Evolutionary conservation across 2,113 vertebrate species (phyloP), one percentile per base, ranked within the genome.

Genomic region (Eidolon helvum): DNA sequence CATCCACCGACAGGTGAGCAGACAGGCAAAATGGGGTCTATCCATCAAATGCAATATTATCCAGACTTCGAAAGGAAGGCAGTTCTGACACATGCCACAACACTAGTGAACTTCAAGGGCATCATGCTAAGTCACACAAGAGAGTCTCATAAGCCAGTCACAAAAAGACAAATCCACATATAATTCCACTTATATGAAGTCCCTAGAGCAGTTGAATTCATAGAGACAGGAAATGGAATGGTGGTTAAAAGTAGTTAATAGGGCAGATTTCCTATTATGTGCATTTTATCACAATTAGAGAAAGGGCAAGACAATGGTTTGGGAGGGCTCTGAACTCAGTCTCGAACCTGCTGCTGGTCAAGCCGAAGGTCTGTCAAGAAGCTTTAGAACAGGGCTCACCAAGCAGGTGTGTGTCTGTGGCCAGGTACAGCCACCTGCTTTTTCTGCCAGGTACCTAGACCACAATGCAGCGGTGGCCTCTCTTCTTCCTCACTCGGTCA

Each of bases 401-500:
- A 15, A 1, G 63, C 3, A 9, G 5, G 7, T 9, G 0, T 1
- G 59, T 43, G 8, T 30, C 43, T 0, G 4, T 1, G 55, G 63
- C 1, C 43, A 0, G 0, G 15, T 38, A 1, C 0, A 0, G 45
- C 45, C 45, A 35, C 59, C 57, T 28, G 21, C 33, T 4, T 18
- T 19, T 45, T 24, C 69, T 40, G 53, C 22, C 5, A 0, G 19
- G 4, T 2, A 1, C 48, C 35, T 14, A 35, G 71, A 8, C 85
- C 19, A 43, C 1, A n/a, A 4, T 0, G 10, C 79, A 6, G n/a
- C 10, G 0, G 14, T 0, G 26, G 66, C 38, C 53, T 6, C 35
- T 24, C 68, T 28, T 59, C 40, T 21, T 21, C 63, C 50, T 8
- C 9, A 0, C 48, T 30, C 10, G 0, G 4, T 14, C 45, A 35